Percentiles rank a stretch among this genome's conserved stretches.
These are phyloP conservation scores for Actinia tenebrosa DNA, from an alignment of 64 coral and sea anemone genomes.

Conservation along the genomic window DNA sequence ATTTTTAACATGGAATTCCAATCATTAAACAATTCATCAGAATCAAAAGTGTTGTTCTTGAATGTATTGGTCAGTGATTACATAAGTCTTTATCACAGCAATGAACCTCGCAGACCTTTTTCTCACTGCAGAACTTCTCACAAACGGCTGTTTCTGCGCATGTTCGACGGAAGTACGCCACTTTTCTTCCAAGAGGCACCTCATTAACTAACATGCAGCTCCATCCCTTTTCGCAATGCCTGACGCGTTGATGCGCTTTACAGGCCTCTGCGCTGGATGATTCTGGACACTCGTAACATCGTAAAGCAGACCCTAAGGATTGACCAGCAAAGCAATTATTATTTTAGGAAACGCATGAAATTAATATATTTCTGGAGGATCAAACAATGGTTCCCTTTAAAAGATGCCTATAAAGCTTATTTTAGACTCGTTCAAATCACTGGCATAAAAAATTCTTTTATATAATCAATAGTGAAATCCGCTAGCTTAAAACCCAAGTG, in stretches of 20 bases:
- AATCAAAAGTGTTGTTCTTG: not conserved
- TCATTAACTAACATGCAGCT: not conserved
- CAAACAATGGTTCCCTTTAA: no score
- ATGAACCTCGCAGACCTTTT: not conserved
- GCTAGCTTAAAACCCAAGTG: no score
- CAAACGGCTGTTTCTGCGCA: not conserved
- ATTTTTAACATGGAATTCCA: not conserved
- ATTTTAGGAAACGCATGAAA: no score
- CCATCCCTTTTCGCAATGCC: not conserved
- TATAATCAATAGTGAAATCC: no score
- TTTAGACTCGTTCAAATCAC: no score
- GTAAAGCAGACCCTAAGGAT: not conserved
- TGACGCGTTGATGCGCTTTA: not conserved
- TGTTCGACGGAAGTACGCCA: not conserved
- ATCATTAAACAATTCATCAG: not conserved
- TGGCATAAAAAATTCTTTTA: no score
- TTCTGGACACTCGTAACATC: constrained; percentile 2
- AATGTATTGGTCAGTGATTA: not conserved
- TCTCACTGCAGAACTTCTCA: not conserved
- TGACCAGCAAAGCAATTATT: not conserved
- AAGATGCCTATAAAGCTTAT: no score
- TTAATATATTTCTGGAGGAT: no score
- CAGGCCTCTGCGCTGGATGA: not conserved
- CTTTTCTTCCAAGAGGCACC: constrained; percentile 10
- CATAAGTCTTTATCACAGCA: not conserved